These are phyloP conservation scores for Chrysochloris asiatica DNA, from an alignment of 2,113 vertebrate genomes.

Conservation along the genomic window DNA sequence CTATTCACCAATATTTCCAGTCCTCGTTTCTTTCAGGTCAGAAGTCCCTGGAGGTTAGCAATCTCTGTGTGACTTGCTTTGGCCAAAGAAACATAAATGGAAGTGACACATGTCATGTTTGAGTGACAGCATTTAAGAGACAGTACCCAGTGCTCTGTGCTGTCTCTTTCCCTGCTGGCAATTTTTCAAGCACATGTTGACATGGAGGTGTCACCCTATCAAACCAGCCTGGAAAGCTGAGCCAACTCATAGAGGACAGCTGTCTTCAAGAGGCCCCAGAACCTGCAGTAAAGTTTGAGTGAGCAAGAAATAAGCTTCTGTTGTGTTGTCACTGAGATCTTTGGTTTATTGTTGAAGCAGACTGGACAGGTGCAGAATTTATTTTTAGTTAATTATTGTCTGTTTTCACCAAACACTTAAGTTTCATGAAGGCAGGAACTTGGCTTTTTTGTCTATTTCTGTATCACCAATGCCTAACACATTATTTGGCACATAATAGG, in stretches of 20 bases:
- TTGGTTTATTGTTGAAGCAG: background rate
- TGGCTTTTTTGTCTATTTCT: background rate
- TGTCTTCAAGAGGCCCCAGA: background rate
- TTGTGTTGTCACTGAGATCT: background rate
- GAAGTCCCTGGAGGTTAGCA: background rate
- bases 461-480: background rate
- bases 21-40: no score
- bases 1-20: background rate
- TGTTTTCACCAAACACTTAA: background rate
- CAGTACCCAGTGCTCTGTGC: fast-evolving
- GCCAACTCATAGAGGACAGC: background rate
- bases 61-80: background rate
- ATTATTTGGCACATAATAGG: background rate
- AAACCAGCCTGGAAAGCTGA: background rate
- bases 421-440: background rate
- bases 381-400: background rate
- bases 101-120: background rate
- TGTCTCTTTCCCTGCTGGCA: no score
- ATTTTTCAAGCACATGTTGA: no score
- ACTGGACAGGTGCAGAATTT: background rate
- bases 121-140: background rate
- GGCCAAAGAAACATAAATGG: background rate
- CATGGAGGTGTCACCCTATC: background rate
- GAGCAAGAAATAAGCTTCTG: background rate
- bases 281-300: background rate